These are phyloP conservation scores for Aulostomus chinensis DNA, from an alignment of 2,797 vertebrate genomes.

Conservation along the genomic window DNA sequence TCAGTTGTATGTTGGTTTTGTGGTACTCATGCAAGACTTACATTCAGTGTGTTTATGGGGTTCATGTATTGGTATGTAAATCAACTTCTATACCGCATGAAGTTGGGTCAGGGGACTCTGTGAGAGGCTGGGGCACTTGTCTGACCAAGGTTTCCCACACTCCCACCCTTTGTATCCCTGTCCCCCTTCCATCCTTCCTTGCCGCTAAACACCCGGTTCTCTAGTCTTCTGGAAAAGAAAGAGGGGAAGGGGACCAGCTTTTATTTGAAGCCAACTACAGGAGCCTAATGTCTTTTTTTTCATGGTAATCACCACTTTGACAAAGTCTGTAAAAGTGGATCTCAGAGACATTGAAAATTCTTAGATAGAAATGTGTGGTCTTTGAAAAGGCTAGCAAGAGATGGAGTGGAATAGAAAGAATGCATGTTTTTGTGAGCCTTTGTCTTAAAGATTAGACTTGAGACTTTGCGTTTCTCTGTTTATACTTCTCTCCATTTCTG, in stretches of 20 bases:
- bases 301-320: constrained; percentile 39
- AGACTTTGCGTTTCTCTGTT: not conserved
- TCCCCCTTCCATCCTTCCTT: constrained; percentile 48
- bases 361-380: constrained; percentile 31
- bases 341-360: constrained; percentile 21
- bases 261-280: constrained; percentile 57
- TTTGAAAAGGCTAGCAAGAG: constrained; percentile 7
- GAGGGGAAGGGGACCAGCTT: constrained; percentile 37
- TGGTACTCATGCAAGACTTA: constrained; percentile 36
- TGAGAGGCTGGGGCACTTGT: constrained; percentile 59
- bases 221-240: constrained; percentile 53
- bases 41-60: constrained; percentile 47
- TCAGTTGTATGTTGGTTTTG: constrained; percentile 4
- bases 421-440: constrained; percentile 5
- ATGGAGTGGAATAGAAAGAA: constrained; percentile 18
- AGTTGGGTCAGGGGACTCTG: constrained; percentile 60
- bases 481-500: constrained; percentile 12
- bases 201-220: constrained; percentile 44
- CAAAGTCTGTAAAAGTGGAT: constrained; percentile 30
- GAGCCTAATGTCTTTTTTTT: constrained; percentile 45
- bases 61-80: constrained; percentile 79
- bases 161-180: constrained; percentile 35
- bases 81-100: constrained; percentile 44
- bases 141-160: constrained; percentile 74
- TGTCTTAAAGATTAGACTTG: constrained; percentile 7